phyloP scores from a whole-genome alignment of 1,140 invertebrate genomes.

The Cherax quadricarinatus region DNA sequence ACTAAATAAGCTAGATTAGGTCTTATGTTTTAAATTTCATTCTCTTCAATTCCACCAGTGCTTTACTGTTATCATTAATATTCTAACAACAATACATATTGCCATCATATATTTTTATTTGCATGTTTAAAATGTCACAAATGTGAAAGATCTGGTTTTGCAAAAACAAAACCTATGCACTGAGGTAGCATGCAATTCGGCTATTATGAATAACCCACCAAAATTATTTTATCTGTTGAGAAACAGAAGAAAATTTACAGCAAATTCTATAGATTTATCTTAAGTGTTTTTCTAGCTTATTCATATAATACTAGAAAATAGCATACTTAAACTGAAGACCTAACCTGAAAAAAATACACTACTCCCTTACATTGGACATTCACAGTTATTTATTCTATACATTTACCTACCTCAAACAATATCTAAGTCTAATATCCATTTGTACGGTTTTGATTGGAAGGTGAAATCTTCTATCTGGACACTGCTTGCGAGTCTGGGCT shows the following conservation, averaged over 20 bases:
- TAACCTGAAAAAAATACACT: not conserved
- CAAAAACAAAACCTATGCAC: not conserved
- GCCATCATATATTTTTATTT: not conserved
- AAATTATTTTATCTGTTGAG: not conserved
- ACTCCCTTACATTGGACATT: not conserved
- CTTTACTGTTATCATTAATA: not conserved
- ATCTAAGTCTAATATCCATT: conserved; percentile 12
- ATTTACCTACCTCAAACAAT: conserved; percentile 1
- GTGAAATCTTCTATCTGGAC: conserved; percentile 8
- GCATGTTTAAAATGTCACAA: not conserved
- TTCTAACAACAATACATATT: not conserved
- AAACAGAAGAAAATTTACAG: not conserved
- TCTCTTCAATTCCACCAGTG: not conserved
- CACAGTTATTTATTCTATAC: conserved; percentile 5
- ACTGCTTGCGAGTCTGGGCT: conserved; percentile 6
- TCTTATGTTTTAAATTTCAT: not conserved
- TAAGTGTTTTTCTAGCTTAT: not conserved
- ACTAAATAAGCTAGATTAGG: conserved; percentile 8
- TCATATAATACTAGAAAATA: not conserved
- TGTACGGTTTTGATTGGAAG: conserved; percentile 17
- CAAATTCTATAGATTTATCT: not conserved
- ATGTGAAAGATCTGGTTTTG: not conserved
- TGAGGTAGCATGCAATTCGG: conserved; percentile 1
- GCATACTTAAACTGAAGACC: not conserved
- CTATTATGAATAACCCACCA: conserved; percentile 4